phyloP scores from a whole-genome alignment of 1,140 invertebrate genomes.

The Ips typographus region DNA sequence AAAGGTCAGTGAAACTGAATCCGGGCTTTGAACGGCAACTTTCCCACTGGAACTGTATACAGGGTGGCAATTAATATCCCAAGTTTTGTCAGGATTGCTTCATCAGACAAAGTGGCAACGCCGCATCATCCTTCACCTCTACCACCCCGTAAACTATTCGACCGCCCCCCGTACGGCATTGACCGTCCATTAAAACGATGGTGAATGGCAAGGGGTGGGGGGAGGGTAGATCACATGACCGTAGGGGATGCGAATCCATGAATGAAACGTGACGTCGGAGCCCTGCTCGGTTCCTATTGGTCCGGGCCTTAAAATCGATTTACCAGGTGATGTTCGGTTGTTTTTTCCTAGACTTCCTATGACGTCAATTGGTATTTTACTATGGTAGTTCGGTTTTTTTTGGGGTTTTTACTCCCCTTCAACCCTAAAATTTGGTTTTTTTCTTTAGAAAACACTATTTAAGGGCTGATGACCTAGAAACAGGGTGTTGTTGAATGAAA shows the following conservation, averaged over 20 bases:
- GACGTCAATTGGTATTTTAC: too few relatives aligned
- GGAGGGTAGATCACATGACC: constrained; percentile 20
- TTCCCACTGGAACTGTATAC: too few relatives aligned
- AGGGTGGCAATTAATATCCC: too few relatives aligned
- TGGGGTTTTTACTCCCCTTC: too few relatives aligned
- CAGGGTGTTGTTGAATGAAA: constrained; percentile 33
- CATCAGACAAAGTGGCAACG: not conserved
- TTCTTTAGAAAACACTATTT: not conserved
- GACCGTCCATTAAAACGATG: constrained; percentile 6
- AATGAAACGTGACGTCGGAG: constrained; percentile 33
- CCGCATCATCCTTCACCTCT: constrained; percentile 20
- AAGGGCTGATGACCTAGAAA: constrained; percentile 18
- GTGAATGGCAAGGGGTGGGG: constrained; percentile 2
- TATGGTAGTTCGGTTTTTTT: too few relatives aligned
- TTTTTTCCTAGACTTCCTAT: too few relatives aligned
- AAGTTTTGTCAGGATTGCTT: not conserved
- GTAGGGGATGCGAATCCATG: constrained; percentile 29
- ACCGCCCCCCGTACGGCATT: constrained; percentile 21
- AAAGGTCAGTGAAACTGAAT: too few relatives aligned
- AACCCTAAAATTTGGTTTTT: not conserved
- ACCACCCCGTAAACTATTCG: not conserved
- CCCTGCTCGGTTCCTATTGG: too few relatives aligned
- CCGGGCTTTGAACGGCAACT: too few relatives aligned
- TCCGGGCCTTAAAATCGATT: too few relatives aligned
- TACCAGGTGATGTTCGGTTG: too few relatives aligned